Evolutionary conservation across 2,797 vertebrate species (phyloP), one percentile per base, ranked within the genome.

Genomic region (Helarctos malayanus): DNA sequence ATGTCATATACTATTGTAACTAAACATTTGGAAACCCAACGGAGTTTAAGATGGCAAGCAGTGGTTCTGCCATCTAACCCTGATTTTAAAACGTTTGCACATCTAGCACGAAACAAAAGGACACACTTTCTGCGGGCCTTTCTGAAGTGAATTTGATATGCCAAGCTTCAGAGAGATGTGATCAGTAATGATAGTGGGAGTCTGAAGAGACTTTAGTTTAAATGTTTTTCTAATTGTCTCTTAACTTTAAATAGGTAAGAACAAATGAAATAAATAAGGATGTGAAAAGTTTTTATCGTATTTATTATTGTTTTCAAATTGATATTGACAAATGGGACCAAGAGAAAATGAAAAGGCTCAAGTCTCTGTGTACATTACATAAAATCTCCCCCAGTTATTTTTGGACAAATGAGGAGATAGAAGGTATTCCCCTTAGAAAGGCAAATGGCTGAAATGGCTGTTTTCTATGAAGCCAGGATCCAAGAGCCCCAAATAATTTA

Each of bases 381-480:
- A 91, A 71, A 83, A 38, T 35, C 89, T 41, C 59, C 7, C n/a
- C 54, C n/a, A 57, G 61, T 63, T 75, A 63, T 59, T 76, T 88
- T 56, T 61, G 52, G 27, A 92, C 92, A 61, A 45, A 49, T 6
- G 4, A 63, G 38, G 57, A 88, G 14, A 88, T 16, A 47, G 45
- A 73, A 47, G 38, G 1, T 54, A 29, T 27, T 45, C 19, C 59
- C 71, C 18, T 35, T 56, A 59, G 27, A 59, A 76, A 61, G 18
- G 7, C 4, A 4, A 49, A 4, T 32, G 54, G 71, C 73, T 56
- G 83, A 47, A 54, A 56, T 54, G 76, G 29, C 79, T 80, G 56
- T 83, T 97, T 91, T 49, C 86, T 83, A 35, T 92, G 41, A 89
- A 73, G 59, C 47, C 23, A 78, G 71, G 83, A 85, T 88, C 9